phyloP scores from a whole-genome alignment of 2,113 vertebrate genomes.

The Brevimyrus niger region DNA sequence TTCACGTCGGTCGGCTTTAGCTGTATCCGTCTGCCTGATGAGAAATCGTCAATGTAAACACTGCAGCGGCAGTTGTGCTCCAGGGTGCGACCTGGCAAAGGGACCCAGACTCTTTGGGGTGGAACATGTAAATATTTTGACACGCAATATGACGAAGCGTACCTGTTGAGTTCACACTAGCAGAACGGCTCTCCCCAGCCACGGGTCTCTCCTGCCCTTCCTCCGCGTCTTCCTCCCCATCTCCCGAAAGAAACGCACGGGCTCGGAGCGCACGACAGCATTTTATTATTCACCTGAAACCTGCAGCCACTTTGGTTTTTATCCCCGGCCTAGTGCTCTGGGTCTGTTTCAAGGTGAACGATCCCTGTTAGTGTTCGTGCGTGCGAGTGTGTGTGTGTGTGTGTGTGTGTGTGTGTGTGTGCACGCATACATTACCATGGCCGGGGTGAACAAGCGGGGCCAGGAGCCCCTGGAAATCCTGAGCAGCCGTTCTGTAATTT shows the following conservation, averaged over 20 bases:
- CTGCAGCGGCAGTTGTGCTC: neutral
- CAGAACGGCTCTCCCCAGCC: slow-evolving; percentile 44
- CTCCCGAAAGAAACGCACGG: neutral
- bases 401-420: neutral
- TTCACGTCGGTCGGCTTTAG: slow-evolving; percentile 16
- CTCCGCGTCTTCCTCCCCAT: neutral
- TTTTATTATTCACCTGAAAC: neutral
- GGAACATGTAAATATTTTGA: slow-evolving; percentile 64
- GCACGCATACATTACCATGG: neutral
- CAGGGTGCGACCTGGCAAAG: slow-evolving; percentile 31
- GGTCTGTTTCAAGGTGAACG: neutral
- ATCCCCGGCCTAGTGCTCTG: neutral
- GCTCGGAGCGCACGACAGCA: neutral
- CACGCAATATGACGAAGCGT: slow-evolving; percentile 53
- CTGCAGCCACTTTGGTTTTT: neutral
- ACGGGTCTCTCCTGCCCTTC: slow-evolving; percentile 44
- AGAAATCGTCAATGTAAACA: slow-evolving; percentile 47
- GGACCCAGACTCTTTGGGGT: slow-evolving; percentile 42
- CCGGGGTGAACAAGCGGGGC: neutral
- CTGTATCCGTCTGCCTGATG: slow-evolving; percentile 13
- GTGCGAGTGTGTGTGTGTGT: neutral
- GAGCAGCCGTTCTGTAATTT: neutral
- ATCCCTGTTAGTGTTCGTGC: neutral
- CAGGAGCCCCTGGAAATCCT: neutral
- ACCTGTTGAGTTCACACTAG: slow-evolving; percentile 51